Evolutionary conservation across 2,113 vertebrate species (phyloP).

Genomic region (Phasianus colchicus): DNA sequence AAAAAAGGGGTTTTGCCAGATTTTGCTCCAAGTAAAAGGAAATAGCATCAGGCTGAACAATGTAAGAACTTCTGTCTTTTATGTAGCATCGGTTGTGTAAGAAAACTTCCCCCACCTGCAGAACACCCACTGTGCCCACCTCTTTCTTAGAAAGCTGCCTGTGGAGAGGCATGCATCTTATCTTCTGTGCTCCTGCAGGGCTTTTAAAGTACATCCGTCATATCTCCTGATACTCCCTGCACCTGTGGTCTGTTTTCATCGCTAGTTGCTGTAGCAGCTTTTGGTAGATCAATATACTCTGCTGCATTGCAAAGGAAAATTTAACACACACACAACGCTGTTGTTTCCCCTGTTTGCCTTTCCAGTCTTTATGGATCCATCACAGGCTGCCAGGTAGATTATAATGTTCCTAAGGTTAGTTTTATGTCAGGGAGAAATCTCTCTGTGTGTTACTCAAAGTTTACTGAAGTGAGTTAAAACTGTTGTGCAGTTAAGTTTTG

Average conservation of each 20-base stretch:
- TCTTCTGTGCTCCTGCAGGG: background rate
- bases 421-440: background rate
- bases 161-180: background rate
- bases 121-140: background rate
- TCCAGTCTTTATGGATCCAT: background rate
- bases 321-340: accelerated
- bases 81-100: background rate
- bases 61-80: background rate
- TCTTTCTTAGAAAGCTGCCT: background rate
- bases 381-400: background rate
- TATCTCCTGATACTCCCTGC: background rate
- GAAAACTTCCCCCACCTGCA: background rate
- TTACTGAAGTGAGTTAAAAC: background rate
- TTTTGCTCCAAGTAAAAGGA: background rate
- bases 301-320: background rate
- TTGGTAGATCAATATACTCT: background rate
- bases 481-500: background rate
- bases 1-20: background rate
- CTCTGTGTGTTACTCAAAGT: background rate
- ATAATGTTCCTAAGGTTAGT: background rate
- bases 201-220: background rate
- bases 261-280: background rate
- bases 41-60: background rate
- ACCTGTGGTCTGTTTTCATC: background rate
- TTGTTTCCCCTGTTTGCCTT: background rate